Conservation (phyloP, 2,888 invertebrate genomes). For the Agrotis segetum region DNA sequence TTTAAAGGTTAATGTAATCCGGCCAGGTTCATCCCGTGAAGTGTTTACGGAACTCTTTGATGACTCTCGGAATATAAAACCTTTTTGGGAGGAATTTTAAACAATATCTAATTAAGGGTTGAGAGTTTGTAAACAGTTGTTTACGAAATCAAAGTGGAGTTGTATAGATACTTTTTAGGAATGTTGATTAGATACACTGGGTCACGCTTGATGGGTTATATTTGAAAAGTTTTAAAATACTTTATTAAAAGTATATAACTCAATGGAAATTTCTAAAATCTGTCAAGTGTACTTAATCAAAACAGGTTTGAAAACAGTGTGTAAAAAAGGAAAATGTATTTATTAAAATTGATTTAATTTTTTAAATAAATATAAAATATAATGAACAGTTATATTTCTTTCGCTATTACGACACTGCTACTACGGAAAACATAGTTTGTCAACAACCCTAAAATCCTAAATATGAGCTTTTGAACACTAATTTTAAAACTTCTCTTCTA, state of each 20-base stretch:
- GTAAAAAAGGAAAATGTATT: too few relatives aligned
- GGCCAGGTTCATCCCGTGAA: conserved; percentile 62
- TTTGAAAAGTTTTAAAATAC: conserved; percentile 6
- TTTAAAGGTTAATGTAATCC: conserved; percentile 64
- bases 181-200: background rate
- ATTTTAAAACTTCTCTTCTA: too few relatives aligned
- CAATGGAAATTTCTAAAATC: background rate
- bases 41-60: conserved; percentile 60
- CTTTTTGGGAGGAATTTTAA: conserved; percentile 36
- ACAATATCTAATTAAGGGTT: conserved; percentile 39
- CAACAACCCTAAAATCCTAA: too few relatives aligned
- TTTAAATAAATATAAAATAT: too few relatives aligned
- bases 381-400: too few relatives aligned
- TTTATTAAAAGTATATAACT: background rate
- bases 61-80: conserved; percentile 47
- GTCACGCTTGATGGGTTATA: background rate
- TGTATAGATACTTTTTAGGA: conserved; percentile 5
- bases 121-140: conserved; percentile 29
- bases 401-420: too few relatives aligned
- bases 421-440: too few relatives aligned
- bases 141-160: conserved; percentile 22
- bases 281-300: background rate
- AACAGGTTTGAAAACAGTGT: too few relatives aligned
- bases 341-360: too few relatives aligned
- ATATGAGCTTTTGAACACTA: too few relatives aligned